These are phyloP conservation scores for Gobionotothen gibberifrons DNA, from an alignment of 2,797 vertebrate species.

Conservation along the genomic window DNA sequence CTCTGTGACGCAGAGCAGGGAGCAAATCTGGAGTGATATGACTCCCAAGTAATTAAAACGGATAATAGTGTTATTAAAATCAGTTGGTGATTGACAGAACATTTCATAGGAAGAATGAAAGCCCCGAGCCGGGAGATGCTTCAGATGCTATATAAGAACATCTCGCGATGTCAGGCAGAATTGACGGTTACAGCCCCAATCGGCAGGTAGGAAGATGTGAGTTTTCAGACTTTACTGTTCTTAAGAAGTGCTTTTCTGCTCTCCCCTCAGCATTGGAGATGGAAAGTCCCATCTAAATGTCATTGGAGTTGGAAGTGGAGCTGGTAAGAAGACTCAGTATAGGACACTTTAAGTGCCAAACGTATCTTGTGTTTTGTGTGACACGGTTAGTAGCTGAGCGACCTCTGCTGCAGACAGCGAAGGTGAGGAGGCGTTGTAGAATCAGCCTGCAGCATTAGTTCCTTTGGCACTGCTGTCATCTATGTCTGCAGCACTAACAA, in stretches of 20 bases:
- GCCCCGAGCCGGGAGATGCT: conserved; percentile 21
- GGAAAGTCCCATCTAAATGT: conserved; percentile 88
- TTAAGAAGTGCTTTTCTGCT: conserved; percentile 22
- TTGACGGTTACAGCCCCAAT: conserved; percentile 57
- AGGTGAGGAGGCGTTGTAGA: conserved; percentile 34
- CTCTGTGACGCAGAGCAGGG: conserved; percentile 18
- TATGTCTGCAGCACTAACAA: conserved; percentile 32
- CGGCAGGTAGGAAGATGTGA: conserved; percentile 50
- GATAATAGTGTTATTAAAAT: conserved; percentile 45
- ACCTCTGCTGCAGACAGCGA: conserved; percentile 30
- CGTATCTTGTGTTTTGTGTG: conserved; percentile 14
- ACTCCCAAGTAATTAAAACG: conserved; percentile 51
- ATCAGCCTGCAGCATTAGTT: conserved; percentile 5
- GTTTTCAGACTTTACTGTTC: conserved; percentile 32
- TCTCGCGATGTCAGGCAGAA: conserved; percentile 44
- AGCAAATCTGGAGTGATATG: conserved; percentile 24
- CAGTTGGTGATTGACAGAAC: conserved; percentile 40
- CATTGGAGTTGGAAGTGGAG: conserved; percentile 91
- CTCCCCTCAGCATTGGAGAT: conserved; percentile 84
- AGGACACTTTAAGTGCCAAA: conserved; percentile 22
- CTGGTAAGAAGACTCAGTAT: conserved; percentile 81
- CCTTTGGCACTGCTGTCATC: conserved; percentile 23
- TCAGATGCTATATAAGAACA: conserved; percentile 40
- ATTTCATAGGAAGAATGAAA: conserved; percentile 37
- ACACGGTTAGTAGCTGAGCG: conserved; percentile 30